These are phyloP conservation scores for Cyprinus carpio DNA, from an alignment of 2,113 vertebrate species.

Conservation along the genomic window DNA sequence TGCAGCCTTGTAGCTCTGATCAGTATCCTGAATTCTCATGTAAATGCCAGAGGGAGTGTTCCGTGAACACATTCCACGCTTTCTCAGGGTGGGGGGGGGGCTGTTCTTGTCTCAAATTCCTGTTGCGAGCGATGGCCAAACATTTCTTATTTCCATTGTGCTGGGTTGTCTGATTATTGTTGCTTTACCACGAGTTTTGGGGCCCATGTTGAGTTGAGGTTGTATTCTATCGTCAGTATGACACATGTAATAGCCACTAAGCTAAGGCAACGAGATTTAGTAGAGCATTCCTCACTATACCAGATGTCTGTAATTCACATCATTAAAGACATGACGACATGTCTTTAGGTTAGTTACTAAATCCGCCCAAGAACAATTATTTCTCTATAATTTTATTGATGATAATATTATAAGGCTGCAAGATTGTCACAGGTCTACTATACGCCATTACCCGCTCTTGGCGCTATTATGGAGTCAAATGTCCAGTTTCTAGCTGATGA, in stretches of 20 bases:
- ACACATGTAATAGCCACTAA: background rate
- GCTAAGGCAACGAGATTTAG: background rate
- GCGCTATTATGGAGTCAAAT: no score
- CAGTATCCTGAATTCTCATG: constrained; percentile 22
- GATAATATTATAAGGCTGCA: background rate
- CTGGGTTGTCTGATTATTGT: background rate
- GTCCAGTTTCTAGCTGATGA: background rate
- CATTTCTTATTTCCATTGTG: constrained; percentile 5
- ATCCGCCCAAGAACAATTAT: background rate
- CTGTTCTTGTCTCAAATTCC: background rate
- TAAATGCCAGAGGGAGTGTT: no score
- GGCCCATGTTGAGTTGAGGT: background rate
- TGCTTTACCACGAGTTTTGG: background rate
- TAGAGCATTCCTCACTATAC: background rate
- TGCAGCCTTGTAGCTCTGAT: constrained; percentile 10
- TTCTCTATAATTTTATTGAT: background rate
- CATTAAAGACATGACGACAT: background rate
- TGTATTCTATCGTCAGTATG: background rate
- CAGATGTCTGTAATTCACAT: background rate
- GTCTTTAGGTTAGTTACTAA: background rate
- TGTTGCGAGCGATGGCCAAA: background rate
- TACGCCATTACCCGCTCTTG: background rate
- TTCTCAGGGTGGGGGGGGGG: no score
- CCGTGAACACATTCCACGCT: background rate
- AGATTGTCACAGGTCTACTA: background rate